Evolutionary conservation across 2,888 invertebrate species (phyloP).

Genomic region (Apodemia mormo): DNA sequence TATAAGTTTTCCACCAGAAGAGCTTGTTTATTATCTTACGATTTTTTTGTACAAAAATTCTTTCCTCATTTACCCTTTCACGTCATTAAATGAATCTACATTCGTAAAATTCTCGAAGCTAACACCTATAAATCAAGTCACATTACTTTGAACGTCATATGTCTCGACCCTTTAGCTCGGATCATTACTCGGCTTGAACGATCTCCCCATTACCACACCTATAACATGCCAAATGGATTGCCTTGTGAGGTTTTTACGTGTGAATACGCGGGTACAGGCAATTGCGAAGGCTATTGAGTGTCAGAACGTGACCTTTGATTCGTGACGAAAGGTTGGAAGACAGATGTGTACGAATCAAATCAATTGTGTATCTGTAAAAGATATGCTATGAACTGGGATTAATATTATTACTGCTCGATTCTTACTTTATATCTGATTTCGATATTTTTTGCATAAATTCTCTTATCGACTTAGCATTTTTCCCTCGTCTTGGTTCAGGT

Average conservation of each 20-base stretch:
- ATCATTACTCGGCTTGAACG: slow-evolving; percentile 14
- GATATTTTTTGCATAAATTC: too few relatives aligned
- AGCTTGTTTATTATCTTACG: too few relatives aligned
- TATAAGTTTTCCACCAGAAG: too few relatives aligned
- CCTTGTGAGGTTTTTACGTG: slow-evolving; percentile 32
- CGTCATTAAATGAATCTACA: not conserved
- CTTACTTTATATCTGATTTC: too few relatives aligned
- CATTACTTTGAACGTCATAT: slow-evolving; percentile 1
- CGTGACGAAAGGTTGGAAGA: not conserved
- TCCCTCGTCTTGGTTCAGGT: too few relatives aligned
- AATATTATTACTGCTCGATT: not conserved
- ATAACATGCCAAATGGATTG: slow-evolving; percentile 34
- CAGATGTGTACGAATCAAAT: not conserved
- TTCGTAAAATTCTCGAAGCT: not conserved
- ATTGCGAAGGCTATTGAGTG: slow-evolving; percentile 13
- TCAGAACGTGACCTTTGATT: slow-evolving; percentile 10
- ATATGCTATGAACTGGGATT: not conserved
- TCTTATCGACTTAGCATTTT: too few relatives aligned
- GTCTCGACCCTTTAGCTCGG: slow-evolving; percentile 7
- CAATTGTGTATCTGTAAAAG: not conserved
- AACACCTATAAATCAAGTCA: slow-evolving; percentile 4
- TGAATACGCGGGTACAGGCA: slow-evolving; percentile 22
- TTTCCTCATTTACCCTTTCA: too few relatives aligned
- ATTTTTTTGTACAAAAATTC: too few relatives aligned
- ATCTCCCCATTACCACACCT: slow-evolving; percentile 30